These are phyloP conservation scores for Diplodus puntazzo DNA, from an alignment of 2,797 vertebrate genomes.

Conservation along the genomic window DNA sequence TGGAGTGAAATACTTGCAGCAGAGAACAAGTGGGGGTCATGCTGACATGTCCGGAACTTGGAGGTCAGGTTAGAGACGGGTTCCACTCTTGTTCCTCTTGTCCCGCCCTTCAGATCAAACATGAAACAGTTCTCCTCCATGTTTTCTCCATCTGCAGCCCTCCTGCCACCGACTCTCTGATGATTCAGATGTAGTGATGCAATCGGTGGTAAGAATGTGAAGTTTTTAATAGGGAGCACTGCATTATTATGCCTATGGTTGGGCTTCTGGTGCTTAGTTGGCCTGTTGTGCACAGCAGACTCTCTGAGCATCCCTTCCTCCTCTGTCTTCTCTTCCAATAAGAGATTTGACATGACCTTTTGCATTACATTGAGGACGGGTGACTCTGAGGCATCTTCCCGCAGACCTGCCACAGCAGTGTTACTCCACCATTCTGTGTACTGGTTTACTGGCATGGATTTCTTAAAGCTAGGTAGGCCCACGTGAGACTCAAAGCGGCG, in stretches of 20 bases:
- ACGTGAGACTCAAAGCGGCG: constrained; percentile 12
- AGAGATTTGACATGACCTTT: constrained; percentile 24
- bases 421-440: constrained; percentile 15
- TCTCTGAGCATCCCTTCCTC: constrained; percentile 19
- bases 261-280: constrained; percentile 44
- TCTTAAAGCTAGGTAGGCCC: constrained; percentile 22
- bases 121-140: constrained; percentile 18
- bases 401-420: constrained; percentile 19
- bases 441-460: constrained; percentile 16
- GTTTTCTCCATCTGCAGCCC: constrained; percentile 12
- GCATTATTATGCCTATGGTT: constrained; percentile 35
- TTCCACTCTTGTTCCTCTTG: constrained; percentile 30
- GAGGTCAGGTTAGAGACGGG: constrained; percentile 37
- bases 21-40: constrained; percentile 60
- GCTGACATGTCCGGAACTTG: constrained; percentile 60
- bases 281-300: constrained; percentile 25
- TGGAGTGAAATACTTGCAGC: constrained; percentile 47
- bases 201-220: constrained; percentile 82
- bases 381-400: constrained; percentile 33
- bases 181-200: constrained; percentile 41
- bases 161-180: constrained; percentile 25
- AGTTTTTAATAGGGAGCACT: constrained; percentile 71
- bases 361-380: constrained; percentile 4
- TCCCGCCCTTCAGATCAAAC: constrained; percentile 37
- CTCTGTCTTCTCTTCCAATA: constrained; percentile 29